Conservation (phyloP, 2,797 vertebrate genomes). For the Nasua narica region DNA sequence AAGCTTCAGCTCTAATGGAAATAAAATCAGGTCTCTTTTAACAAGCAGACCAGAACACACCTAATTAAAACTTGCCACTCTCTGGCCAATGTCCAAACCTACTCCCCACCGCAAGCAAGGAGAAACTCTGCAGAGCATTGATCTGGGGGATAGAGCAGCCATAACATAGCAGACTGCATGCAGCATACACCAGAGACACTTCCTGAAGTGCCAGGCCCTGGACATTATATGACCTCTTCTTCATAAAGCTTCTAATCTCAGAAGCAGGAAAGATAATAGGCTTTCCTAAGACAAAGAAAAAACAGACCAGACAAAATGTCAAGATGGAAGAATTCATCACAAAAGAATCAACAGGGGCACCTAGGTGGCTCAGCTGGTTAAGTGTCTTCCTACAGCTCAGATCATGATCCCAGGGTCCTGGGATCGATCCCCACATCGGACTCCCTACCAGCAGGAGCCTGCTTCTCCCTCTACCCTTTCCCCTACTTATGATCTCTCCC, state of each 20-base stretch:
- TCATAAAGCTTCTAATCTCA: not conserved
- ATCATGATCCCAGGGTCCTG: too few relatives aligned
- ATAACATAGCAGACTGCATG: not conserved
- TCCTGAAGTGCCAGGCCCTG: not conserved
- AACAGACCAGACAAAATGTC: not conserved
- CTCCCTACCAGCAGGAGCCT: too few relatives aligned
- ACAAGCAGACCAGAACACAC: not conserved
- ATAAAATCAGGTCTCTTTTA: not conserved
- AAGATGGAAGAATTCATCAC: not conserved
- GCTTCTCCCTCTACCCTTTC: too few relatives aligned
- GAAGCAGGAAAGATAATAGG: not conserved
- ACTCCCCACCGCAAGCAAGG: not conserved
- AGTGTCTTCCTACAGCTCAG: too few relatives aligned
- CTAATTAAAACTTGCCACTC: not conserved
- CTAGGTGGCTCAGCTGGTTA: too few relatives aligned
- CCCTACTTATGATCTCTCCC: too few relatives aligned
- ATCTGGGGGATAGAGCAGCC: not conserved
- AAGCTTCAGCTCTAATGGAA: not conserved
- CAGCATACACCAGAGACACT: not conserved
- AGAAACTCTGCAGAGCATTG: not conserved
- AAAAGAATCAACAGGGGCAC: not conserved
- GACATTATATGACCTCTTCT: not conserved
- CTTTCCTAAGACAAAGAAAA: not conserved
- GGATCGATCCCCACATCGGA: too few relatives aligned
- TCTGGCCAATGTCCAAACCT: not conserved